These are phyloP conservation scores for Dendrocopos noguchii DNA, from an alignment of 2,113 vertebrate species.

Conservation along the genomic window DNA sequence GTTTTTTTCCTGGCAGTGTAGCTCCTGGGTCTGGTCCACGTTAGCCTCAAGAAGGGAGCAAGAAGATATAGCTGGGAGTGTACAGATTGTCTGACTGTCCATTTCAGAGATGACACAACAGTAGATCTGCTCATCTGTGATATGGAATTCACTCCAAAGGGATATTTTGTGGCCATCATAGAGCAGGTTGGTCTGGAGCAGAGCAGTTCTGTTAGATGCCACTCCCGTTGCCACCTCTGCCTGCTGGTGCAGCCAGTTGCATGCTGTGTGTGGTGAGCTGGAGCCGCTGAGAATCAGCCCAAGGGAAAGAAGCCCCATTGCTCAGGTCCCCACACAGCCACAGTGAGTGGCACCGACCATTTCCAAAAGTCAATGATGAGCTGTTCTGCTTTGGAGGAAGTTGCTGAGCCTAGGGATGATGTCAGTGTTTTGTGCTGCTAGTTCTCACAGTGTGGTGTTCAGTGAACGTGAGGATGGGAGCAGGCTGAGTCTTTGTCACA, in stretches of 20 bases:
- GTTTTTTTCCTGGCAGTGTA: not conserved
- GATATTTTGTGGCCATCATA: not conserved
- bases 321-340: fast-evolving
- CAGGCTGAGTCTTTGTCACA: not conserved
- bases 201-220: not conserved
- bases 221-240: not conserved
- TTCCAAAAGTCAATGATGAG: fast-evolving
- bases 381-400: not conserved
- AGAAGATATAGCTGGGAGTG: not conserved
- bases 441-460: not conserved
- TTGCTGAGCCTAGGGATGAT: not conserved
- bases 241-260: not conserved
- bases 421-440: fast-evolving
- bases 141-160: not conserved
- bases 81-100: not conserved
- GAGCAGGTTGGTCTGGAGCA: not conserved
- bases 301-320: not conserved
- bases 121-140: not conserved
- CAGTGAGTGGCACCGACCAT: not conserved
- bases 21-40: not conserved
- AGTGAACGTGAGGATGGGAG: fast-evolving
- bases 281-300: not conserved
- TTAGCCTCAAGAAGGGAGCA: not conserved
- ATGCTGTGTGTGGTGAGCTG: fast-evolving
- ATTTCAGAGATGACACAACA: not conserved